Base-by-base conservation (phyloP, 2,113 vertebrate genomes). In the Microcebus lehilahytsara region DNA sequence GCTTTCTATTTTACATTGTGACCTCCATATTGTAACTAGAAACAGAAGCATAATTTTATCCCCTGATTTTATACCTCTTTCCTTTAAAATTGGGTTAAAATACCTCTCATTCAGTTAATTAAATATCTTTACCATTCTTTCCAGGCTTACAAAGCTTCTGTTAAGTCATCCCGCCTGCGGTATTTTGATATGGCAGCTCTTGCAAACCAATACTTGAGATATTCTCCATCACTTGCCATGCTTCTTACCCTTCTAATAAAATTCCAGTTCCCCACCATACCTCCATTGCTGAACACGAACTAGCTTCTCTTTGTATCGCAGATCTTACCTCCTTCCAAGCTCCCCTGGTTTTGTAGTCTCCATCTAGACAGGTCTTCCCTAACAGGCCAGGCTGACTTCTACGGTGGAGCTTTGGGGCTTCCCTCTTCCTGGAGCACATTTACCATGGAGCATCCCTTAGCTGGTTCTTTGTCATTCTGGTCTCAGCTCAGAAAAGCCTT, bases 361-460 rank as follows among this genome's bases (percentile, higher is more conserved):
- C n/a, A 37, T 32, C 34, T 2, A 20, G 16, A 78, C 2, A 6
- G 20, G 6, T 56, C 32, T 83, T 17, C 23, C 51, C 20, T 34
- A 64, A 20, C 16, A 72, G n/a, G 30, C n/a, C 34, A 75, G 3
- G 10, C 8, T 23, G 20, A 20, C 40, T 60, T 51, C 34, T 40
- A n/a, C 22, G 30, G 40, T 2, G 25, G 19, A 69, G 32, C 14
- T 32, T 66, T 4, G 11, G 19, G 34, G 20, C 14, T 25, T n/a
- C 34, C 5, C 46, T 27, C 10, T 78, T 30, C 2, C n/a, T 66
- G 17, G 7, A 79, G 32, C 8, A 4, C 3, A 62, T n/a, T 27
- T 3, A 20, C 49, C 56, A 13, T 0, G 9, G 62, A 51, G 5
- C 2, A 9, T 9, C 37, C 32, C 34, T 16, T 0, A 17, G 6